Percentiles rank a stretch among this genome's conserved stretches.
Conservation (phyloP, 2,888 invertebrate species). For the Eurois occulta region DNA sequence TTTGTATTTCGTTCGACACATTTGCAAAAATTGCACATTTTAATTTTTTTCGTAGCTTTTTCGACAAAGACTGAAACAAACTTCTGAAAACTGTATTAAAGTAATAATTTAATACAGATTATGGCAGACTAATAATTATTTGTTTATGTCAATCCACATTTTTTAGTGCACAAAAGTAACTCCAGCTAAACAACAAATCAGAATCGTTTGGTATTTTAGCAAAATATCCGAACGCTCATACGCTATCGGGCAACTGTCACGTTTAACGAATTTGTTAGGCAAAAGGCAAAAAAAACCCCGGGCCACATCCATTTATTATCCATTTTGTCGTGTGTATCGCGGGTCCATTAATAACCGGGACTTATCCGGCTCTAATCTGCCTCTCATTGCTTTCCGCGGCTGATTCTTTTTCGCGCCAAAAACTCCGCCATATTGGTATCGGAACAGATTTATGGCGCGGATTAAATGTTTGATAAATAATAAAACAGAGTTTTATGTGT, state of each 20-base stretch:
- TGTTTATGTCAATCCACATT: neutral
- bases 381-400: conserved; percentile 89
- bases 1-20: neutral
- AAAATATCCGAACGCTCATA: conserved; percentile 59
- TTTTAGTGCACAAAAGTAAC: conserved; percentile 13
- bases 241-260: conserved; percentile 67
- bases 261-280: conserved; percentile 68
- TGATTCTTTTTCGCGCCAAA: conserved; percentile 88
- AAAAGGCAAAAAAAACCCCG: conserved; percentile 71
- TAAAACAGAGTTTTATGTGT: conserved; percentile 63
- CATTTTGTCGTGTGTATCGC: conserved; percentile 86
- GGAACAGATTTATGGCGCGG: conserved; percentile 87
- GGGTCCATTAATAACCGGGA: conserved; percentile 89
- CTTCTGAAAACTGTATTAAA: neutral
- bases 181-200: conserved; percentile 41
- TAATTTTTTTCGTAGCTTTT: neutral
- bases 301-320: conserved; percentile 84
- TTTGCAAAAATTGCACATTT: neutral
- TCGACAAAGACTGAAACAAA: neutral
- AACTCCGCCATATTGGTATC: conserved; percentile 83
- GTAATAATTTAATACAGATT: too few relatives aligned
- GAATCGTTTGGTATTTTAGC: conserved; percentile 40
- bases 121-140: neutral
- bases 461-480: conserved; percentile 77
- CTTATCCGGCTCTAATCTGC: conserved; percentile 88